A percentile compares a stretch with the other conserved stretches of the same genome.
Conservation (phyloP, 1,140 invertebrate genomes). For the Sminthurides bifidus region DNA sequence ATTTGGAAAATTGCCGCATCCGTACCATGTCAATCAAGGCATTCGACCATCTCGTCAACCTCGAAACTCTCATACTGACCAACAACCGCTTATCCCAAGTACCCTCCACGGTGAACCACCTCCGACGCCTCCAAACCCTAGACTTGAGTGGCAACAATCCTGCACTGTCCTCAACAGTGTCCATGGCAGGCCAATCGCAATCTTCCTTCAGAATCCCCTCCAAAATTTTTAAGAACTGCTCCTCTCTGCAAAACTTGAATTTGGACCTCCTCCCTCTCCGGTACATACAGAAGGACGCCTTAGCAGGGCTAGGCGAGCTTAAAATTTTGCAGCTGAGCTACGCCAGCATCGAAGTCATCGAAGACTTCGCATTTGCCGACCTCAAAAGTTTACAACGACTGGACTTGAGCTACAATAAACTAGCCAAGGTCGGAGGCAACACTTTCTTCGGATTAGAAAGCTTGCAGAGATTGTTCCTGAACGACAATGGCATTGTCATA, state of each 20-base stretch:
- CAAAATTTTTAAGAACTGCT: neutral
- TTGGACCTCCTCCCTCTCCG: neutral
- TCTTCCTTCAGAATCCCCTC: neutral
- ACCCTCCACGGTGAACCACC: neutral
- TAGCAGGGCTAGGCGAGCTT: constrained; percentile 10
- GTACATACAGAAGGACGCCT: neutral
- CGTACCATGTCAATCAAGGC: neutral
- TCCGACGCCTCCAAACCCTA: neutral
- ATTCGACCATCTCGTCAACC: constrained; percentile 6
- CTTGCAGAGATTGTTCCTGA: neutral
- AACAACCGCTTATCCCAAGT: constrained; percentile 9
- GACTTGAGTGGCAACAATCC: neutral
- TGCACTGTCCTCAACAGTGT: neutral
- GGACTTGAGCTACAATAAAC: neutral
- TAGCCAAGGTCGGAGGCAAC: neutral
- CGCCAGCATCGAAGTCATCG: constrained; percentile 3
- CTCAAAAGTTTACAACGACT: neutral
- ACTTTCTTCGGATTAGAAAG: neutral
- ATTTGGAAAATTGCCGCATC: constrained; percentile 13
- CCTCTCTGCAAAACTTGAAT: neutral
- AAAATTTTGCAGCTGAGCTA: neutral
- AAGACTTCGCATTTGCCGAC: constrained; percentile 6
- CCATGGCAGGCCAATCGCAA: neutral
- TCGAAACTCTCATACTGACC: constrained; percentile 3
- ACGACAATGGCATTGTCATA: neutral